A percentile compares a stretch with the other conserved stretches of the same genome.
Conservation (phyloP, 2,113 vertebrate species). For the Meriones unguiculatus region DNA sequence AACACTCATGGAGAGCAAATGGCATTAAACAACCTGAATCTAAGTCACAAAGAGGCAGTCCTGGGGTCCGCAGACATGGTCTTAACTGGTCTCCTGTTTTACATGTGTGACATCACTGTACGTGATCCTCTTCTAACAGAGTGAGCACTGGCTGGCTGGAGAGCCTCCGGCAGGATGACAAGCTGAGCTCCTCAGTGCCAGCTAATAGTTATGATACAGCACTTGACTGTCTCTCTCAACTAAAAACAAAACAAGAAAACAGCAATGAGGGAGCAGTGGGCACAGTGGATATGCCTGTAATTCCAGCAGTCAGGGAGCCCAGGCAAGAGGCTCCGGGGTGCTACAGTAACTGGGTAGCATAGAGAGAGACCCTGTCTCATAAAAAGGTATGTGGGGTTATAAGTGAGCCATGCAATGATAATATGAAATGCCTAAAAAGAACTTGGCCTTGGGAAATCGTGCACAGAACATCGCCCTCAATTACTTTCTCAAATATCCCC, state of each 20-base stretch:
- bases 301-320: not conserved
- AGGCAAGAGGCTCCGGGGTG: not conserved
- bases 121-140: not conserved
- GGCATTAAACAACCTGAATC: not conserved
- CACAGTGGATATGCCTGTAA: not conserved
- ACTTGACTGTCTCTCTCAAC: not conserved
- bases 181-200: not conserved
- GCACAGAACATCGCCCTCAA: not conserved
- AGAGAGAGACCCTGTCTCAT: not conserved
- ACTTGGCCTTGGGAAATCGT: not conserved
- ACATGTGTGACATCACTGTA: not conserved
- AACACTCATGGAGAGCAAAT: not conserved
- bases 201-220: not conserved
- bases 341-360: not conserved
- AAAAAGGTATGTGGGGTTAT: not conserved
- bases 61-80: not conserved
- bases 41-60: not conserved
- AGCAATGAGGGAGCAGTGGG: not conserved
- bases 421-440: conserved; percentile 2
- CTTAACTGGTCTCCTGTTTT: too few relatives aligned
- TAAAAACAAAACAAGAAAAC: not conserved
- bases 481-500: not conserved
- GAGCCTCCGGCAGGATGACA: not conserved
- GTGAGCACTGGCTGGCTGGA: not conserved
- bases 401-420: not conserved